Evolutionary conservation across 2,797 vertebrate species (phyloP), one percentile per base, ranked within the genome.

Genomic region (Alosa sapidissima): DNA sequence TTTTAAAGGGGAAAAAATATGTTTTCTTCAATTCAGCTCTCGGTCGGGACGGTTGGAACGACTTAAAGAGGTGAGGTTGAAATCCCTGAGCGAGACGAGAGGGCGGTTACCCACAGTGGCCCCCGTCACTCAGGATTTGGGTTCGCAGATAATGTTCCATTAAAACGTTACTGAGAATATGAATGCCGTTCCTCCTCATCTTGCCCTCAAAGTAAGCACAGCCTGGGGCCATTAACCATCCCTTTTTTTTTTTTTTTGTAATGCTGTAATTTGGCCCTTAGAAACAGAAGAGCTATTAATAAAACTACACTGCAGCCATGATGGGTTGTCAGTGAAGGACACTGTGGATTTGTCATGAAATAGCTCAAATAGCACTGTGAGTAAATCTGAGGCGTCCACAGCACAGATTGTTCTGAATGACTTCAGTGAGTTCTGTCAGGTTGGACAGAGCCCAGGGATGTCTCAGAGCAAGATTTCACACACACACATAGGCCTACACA

Each of bases 81-180:
- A 47, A 78, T 78, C 36, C 41, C 41, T 3, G 28, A 21, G 41
- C 41, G 19, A 45, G 54, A 45, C 8, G 54, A 45, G 2, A 10
- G 52, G 24, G 13, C 21, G 52, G 52, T 41, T 45, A 87, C 88
- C 89, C 90, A 89, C 87, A 87, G 87, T 88, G 87, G 84, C n/a
- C n/a, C 48, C 83, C 8, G 16, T 86, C 84, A 85, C 78, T 85
- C 83, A 87, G 85, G 87, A 85, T 55, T 62, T 87, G 86, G 84
- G 84, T 2, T 7, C 16, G 0, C 36, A 78, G 72, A 47, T 78
- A 78, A n/a, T 78, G 60, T 8, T 36, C 72, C 19, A 45, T 2
- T 21, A 21, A 19, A 75, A 16, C 36, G 13, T 75, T 68, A 45
- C 36, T 13, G 36, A 36, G 36, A 45, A 45, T 78, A 47, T 21